phyloP scores from a whole-genome alignment of 2,888 invertebrate species.

The Geotrupes spiniger region DNA sequence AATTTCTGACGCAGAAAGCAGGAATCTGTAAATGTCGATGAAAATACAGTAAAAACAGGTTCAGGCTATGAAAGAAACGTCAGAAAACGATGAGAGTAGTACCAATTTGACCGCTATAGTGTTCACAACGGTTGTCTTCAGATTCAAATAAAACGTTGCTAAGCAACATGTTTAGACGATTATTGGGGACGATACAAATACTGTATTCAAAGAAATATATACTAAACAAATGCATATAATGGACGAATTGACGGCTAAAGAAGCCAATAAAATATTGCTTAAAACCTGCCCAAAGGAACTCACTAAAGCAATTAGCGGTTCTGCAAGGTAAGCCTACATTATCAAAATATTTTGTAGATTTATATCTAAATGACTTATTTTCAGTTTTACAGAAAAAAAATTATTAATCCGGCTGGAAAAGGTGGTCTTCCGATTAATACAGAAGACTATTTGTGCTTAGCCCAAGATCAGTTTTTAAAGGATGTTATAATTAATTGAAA shows the following conservation, averaged over 20 bases:
- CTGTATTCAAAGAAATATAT: conserved; percentile 64
- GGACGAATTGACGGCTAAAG: conserved; percentile 69
- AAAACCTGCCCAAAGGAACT: conserved; percentile 66
- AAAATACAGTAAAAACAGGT: too few species aligned
- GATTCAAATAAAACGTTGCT: too few species aligned
- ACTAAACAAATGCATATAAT: conserved; percentile 51
- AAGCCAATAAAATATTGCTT: conserved; percentile 80
- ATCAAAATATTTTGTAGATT: too few species aligned
- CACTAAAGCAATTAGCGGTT: conserved; percentile 22
- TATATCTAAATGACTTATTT: too few species aligned
- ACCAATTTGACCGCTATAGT: too few species aligned
- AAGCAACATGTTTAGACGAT: too few species aligned
- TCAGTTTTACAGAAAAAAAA: conserved; percentile 44
- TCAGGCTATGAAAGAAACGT: too few species aligned
- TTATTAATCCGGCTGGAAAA: conserved; percentile 81
- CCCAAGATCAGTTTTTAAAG: conserved; percentile 92
- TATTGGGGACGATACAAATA: conserved; percentile 65
- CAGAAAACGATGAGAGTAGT: too few species aligned
- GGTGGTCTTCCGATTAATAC: conserved; percentile 88
- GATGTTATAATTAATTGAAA: too few species aligned
- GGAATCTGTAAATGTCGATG: too few species aligned
- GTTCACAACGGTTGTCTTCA: too few species aligned
- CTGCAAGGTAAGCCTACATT: background rate
- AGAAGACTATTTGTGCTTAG: conserved; percentile 90
- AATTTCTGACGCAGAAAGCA: too few species aligned